Evolutionary conservation across 2,888 invertebrate species (phyloP), one percentile per base, ranked within the genome.

Genomic region (Smittia sp.): DNA sequence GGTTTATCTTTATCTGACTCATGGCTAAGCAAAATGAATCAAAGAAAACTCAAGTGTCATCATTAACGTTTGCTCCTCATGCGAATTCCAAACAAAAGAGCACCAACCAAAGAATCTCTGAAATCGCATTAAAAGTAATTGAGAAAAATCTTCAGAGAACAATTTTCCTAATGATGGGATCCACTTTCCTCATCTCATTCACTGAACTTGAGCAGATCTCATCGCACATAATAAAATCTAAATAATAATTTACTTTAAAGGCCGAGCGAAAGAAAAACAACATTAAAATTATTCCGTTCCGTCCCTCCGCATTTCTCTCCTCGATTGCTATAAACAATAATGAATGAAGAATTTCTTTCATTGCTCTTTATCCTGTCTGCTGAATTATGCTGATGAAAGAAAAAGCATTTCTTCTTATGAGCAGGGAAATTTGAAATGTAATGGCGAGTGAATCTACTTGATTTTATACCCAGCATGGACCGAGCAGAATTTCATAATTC

Each of bases 221-320:
- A 6, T 9, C n/a, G 46, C 46, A 46, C 46, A 46, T 46, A 46
- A 46, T 46, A 46, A 46, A 46, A 46, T 46, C 46, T 46, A 46
- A 46, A 46, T 46, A 46, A 46, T 46, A 46, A 46, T 46, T 46
- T 46, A 46, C 46, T 46, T 46, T 46, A 46, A n/a, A 15, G 46
- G 46, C 46, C 4, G 2, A 32, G 32, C 3, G 32, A 32, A 32
- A 32, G 46, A 46, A 15, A 46, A 46, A 46, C 46, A 46, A 46
- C 46, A 46, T 46, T 46, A 46, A 46, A 46, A 46, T 46, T 46
- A 46, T 46, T 46, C n/a, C 15, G 46, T 46, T n/a, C 15, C 46
- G 46, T 46, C 46, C 46, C 46, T 46, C 46, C 46, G 15, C 46
- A 46, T 46, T 15, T n/a, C 15, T 46, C 46, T 46, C 46, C 15